These are phyloP conservation scores for Sweltsa coloradensis DNA, from an alignment of 1,140 invertebrate species.

Conservation along the genomic window DNA sequence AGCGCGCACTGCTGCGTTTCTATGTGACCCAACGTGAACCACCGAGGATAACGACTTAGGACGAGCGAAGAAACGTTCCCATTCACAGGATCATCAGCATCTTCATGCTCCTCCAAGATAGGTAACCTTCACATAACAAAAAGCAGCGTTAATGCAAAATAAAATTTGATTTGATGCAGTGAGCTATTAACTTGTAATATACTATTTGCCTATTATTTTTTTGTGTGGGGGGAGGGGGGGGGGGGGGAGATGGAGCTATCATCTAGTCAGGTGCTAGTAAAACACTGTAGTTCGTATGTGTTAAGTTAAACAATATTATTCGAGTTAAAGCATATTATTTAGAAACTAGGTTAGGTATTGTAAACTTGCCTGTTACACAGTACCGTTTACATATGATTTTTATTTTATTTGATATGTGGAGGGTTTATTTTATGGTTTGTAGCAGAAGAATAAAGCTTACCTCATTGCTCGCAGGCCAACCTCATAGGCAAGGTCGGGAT, in stretches of 20 bases:
- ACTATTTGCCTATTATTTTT: neutral
- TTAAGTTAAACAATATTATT: no score
- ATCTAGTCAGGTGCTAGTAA: no score
- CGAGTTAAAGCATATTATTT: no score
- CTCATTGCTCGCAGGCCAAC: conserved; percentile 43
- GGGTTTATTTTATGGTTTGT: no score
- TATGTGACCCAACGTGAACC: conserved; percentile 61
- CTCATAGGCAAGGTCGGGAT: conserved; percentile 64
- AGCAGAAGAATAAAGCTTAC: conserved; percentile 21
- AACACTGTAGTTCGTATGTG: no score
- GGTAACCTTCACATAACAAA: conserved; percentile 35
- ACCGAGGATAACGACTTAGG: conserved; percentile 47
- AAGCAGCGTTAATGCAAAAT: neutral
- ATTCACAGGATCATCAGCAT: conserved; percentile 35
- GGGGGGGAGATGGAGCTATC: no score
- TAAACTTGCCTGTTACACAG: no score
- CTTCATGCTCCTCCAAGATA: conserved; percentile 63
- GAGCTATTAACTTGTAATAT: neutral
- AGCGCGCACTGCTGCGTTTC: conserved; percentile 72
- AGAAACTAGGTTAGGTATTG: no score
- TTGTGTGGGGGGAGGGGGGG: no score
- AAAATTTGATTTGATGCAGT: neutral
- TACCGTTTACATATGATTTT: no score
- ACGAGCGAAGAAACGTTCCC: conserved; percentile 29
- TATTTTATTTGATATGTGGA: no score